Percentiles rank a stretch among this genome's conserved stretches.
phyloP scores from a whole-genome alignment of 2,888 invertebrate species.

The Himalopsyche japonica region DNA sequence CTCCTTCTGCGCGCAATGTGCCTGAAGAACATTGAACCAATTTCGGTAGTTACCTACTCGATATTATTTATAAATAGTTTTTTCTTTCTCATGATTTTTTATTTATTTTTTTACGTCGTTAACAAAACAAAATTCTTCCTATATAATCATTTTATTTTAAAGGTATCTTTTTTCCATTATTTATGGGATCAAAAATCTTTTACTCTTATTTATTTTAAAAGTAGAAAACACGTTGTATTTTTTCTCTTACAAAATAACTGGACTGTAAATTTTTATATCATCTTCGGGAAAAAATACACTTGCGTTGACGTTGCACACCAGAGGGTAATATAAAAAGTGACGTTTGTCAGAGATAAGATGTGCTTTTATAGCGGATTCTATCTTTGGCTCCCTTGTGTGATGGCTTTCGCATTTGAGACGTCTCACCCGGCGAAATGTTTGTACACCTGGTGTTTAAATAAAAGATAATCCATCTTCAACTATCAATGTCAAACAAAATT shows the following conservation, averaged over 20 bases:
- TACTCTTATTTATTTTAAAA: not conserved
- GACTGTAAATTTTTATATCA: not conserved
- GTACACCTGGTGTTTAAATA: constrained; percentile 32
- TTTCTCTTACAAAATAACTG: not conserved
- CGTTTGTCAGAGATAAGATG: not conserved
- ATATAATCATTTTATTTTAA: no score
- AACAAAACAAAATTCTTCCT: no score
- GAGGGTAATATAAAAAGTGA: not conserved
- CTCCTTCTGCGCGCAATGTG: no score
- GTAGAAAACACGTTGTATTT: not conserved
- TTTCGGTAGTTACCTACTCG: no score
- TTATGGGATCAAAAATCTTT: no score
- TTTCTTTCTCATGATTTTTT: no score
- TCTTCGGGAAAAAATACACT: not conserved
- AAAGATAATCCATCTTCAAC: constrained; percentile 35
- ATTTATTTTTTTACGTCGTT: no score
- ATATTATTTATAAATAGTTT: no score
- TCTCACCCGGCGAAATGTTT: not conserved
- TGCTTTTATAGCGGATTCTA: not conserved
- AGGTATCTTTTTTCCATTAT: no score
- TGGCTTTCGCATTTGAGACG: not conserved
- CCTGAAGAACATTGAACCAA: no score
- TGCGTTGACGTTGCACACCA: not conserved
- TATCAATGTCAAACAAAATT: constrained; percentile 35
- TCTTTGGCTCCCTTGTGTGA: not conserved